phyloP scores from a whole-genome alignment of 2,797 vertebrate species.

The Nothura maculosa region DNA sequence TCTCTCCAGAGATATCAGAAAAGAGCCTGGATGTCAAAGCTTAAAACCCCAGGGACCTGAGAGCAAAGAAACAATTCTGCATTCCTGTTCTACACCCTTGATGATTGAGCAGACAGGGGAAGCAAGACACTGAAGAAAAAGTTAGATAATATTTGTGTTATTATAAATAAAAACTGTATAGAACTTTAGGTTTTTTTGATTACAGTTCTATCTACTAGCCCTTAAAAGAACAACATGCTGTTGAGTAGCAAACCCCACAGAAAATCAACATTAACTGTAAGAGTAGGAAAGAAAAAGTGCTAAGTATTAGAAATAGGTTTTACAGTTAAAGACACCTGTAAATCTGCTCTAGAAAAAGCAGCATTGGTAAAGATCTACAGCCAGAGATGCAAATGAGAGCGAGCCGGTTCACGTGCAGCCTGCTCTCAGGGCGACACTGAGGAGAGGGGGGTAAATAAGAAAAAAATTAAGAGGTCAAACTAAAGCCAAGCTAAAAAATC shows the following conservation, averaged over 20 bases:
- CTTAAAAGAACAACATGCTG: neutral
- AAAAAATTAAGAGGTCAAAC: neutral
- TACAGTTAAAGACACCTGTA: neutral
- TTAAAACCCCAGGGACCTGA: neutral
- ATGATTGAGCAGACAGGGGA: neutral
- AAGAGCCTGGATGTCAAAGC: neutral
- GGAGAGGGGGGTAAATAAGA: neutral
- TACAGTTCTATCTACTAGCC: neutral
- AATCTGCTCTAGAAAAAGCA: neutral
- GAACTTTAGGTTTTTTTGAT: neutral
- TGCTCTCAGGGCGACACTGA: neutral
- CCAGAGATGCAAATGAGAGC: neutral
- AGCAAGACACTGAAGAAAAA: neutral
- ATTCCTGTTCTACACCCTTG: neutral
- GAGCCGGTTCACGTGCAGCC: neutral
- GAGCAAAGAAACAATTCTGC: neutral
- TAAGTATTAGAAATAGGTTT: neutral
- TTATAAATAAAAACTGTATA: neutral
- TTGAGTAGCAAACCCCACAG: neutral
- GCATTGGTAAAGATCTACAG: neutral
- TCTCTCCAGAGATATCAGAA: neutral
- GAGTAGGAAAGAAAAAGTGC: neutral
- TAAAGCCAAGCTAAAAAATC: neutral
- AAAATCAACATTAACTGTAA: neutral
- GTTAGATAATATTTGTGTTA: neutral